Conservation (phyloP, 53 echinoderm and acorn worm genomes). For the Temnopleurus reevesii region DNA sequence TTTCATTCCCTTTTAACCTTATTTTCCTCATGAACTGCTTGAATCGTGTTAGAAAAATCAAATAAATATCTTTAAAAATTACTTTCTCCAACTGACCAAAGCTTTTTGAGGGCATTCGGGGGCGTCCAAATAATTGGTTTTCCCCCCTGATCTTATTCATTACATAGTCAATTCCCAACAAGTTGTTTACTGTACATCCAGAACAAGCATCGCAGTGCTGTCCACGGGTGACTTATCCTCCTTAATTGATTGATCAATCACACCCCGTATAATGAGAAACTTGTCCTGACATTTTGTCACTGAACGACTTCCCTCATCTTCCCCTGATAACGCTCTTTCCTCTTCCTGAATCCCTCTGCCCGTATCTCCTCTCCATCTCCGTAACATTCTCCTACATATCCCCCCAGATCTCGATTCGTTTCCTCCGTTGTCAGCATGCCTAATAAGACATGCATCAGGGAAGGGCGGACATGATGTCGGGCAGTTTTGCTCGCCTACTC, state of each 20-base stretch:
- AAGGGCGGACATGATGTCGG: not conserved
- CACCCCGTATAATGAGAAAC: constrained; percentile 28
- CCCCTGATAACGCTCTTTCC: not conserved
- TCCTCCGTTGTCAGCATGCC: constrained; percentile 22
- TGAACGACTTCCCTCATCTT: constrained; percentile 1
- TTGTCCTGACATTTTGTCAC: constrained; percentile 31
- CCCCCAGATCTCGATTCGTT: not conserved
- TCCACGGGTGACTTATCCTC: not conserved
- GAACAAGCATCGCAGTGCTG: not conserved
- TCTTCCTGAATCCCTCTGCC: not conserved
- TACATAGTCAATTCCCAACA: not conserved
- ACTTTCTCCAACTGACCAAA: no score
- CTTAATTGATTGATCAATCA: constrained; percentile 59
- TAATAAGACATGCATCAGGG: not conserved
- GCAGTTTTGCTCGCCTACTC: not conserved
- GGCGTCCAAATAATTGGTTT: no score
- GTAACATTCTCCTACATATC: not conserved
- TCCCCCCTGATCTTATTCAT: no score
- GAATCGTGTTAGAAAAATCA: no score
- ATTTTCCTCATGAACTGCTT: no score
- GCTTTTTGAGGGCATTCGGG: no score
- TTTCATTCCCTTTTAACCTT: no score
- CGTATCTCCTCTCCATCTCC: constrained; percentile 1
- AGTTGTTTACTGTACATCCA: constrained; percentile 1
- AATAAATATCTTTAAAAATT: no score